Conservation (phyloP, 2,888 invertebrate genomes). For the Euphydryas editha region DNA sequence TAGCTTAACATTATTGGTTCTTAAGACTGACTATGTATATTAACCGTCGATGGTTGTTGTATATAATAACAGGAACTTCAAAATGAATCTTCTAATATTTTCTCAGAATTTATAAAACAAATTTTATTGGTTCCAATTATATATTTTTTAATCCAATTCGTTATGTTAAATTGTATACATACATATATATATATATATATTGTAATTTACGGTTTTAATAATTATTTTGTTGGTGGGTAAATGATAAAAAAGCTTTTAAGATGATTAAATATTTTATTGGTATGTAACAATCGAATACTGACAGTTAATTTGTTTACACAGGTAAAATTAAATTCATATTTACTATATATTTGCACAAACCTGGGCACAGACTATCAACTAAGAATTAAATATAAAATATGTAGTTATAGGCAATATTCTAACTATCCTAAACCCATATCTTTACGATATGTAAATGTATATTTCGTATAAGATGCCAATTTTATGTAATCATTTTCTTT, state of each 20-base stretch:
- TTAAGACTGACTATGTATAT: too few relatives aligned
- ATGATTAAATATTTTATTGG: slow-evolving; percentile 79
- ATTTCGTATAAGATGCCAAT: neutral
- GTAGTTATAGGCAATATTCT: slow-evolving; percentile 13
- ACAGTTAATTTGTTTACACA: slow-evolving; percentile 55
- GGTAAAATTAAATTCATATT: slow-evolving; percentile 53
- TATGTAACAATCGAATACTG: slow-evolving; percentile 77
- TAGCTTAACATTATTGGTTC: too few relatives aligned
- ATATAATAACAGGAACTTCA: too few relatives aligned
- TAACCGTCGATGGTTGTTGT: too few relatives aligned
- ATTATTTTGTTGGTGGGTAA: slow-evolving; percentile 9
- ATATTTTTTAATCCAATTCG: too few relatives aligned
- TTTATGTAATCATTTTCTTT: neutral
- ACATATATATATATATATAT: too few relatives aligned
- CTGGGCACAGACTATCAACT: slow-evolving; percentile 38
- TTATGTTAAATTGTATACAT: too few relatives aligned
- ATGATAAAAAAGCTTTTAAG: slow-evolving; percentile 41
- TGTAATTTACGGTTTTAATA: neutral
- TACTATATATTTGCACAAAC: slow-evolving; percentile 69
- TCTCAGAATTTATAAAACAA: too few relatives aligned
- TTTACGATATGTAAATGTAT: slow-evolving; percentile 4
- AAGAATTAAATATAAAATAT: slow-evolving; percentile 13
- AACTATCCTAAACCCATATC: slow-evolving; percentile 19
- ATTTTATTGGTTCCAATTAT: too few relatives aligned
- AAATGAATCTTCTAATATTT: too few relatives aligned